These are phyloP conservation scores for Lampropteryx suffumata DNA, from an alignment of 2,888 invertebrate genomes.

Conservation along the genomic window DNA sequence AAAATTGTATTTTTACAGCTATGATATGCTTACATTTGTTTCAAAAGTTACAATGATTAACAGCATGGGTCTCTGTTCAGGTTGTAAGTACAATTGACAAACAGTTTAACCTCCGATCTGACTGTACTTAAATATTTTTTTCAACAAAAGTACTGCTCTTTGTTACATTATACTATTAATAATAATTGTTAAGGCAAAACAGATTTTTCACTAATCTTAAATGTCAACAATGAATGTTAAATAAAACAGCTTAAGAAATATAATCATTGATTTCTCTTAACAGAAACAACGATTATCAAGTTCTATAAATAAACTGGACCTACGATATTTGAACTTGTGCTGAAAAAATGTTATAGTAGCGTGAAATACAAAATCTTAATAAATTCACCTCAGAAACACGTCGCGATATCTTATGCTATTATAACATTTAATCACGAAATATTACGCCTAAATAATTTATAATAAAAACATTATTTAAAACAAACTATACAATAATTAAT, in stretches of 20 bases:
- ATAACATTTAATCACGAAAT: conserved; percentile 64
- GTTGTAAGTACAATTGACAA: conserved; percentile 80
- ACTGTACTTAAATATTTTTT: conserved; percentile 61
- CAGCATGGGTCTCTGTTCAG: conserved; percentile 75
- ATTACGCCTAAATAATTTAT: conserved; percentile 78
- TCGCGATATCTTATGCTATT: conserved; percentile 60
- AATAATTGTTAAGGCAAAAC: conserved; percentile 77
- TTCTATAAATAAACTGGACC: conserved; percentile 79
- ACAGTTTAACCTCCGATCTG: conserved; percentile 68
- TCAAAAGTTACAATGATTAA: conserved; percentile 85
- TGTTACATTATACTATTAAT: conserved; percentile 77
- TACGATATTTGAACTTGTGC: conserved; percentile 81
- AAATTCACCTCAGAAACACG: background rate
- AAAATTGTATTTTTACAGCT: conserved; percentile 94
- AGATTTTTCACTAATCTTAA: conserved; percentile 77
- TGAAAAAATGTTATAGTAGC: conserved; percentile 66
- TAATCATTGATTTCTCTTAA: conserved; percentile 54
- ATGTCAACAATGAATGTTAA: conserved; percentile 81
- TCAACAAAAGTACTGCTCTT: conserved; percentile 75
- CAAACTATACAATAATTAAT: conserved; percentile 79
- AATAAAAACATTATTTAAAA: conserved; percentile 52
- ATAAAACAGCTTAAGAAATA: conserved; percentile 76
- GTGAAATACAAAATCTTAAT: conserved; percentile 47
- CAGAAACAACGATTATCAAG: conserved; percentile 62
- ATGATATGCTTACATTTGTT: conserved; percentile 95